These are phyloP conservation scores for Forbesichthys agassizii DNA, from an alignment of 2,113 vertebrate species.

Conservation along the genomic window DNA sequence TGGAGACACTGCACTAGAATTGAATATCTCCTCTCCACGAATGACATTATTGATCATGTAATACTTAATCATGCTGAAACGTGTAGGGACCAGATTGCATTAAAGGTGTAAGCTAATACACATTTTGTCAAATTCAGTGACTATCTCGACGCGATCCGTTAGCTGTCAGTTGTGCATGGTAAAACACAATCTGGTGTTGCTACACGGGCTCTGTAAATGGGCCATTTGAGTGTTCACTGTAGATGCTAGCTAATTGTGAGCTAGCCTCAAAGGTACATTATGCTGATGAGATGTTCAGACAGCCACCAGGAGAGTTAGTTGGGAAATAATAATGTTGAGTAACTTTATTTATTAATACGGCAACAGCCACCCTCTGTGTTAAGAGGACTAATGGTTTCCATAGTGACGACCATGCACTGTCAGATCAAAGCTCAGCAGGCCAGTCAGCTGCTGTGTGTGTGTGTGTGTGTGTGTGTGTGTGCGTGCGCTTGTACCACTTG, in stretches of 20 bases:
- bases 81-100: too few species aligned
- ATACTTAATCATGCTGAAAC: too few species aligned
- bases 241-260: neutral
- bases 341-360: conserved; percentile 14
- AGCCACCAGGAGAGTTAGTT: conserved; percentile 20
- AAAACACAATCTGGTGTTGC: too few species aligned
- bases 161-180: too few species aligned
- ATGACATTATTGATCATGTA: too few species aligned
- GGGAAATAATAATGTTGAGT: neutral
- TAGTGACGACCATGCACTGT: conserved; percentile 73
- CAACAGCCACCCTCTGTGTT: conserved; percentile 16
- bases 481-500: neutral
- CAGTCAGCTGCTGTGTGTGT: conserved; percentile 7
- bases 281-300: neutral
- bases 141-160: too few species aligned
- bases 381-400: conserved; percentile 46
- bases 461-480: conserved; percentile 18
- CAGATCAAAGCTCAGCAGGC: conserved; percentile 44
- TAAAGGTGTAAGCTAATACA: too few species aligned
- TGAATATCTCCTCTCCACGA: too few species aligned
- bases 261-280: conserved; percentile 7
- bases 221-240: too few species aligned
- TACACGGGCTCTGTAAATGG: too few species aligned
- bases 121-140: too few species aligned
- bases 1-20: too few species aligned